Percentiles rank a stretch among this genome's conserved stretches.
Evolutionary conservation across 2,888 invertebrate species (phyloP).

Genomic region (Terebella lapidaria): DNA sequence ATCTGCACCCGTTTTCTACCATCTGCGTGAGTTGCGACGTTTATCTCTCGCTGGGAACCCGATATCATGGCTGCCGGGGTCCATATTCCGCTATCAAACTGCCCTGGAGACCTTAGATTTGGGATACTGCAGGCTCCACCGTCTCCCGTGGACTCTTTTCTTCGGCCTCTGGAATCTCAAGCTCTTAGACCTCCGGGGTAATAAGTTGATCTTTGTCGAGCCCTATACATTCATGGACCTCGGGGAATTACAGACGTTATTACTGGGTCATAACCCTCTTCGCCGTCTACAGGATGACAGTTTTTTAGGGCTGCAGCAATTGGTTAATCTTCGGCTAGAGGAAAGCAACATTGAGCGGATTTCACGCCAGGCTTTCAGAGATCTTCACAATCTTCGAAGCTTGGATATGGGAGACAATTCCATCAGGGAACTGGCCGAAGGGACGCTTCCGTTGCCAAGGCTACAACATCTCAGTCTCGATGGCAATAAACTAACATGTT

Average conservation of each 20-base stretch:
- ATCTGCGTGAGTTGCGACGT: conserved; percentile 16
- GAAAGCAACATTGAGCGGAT: conserved; percentile 20
- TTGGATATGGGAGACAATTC: conserved; percentile 23
- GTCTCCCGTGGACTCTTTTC: conserved; percentile 19
- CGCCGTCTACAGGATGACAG: conserved; percentile 14
- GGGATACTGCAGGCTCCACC: conserved; percentile 22
- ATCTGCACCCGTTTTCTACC: conserved; percentile 16
- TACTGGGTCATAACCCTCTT: conserved; percentile 24
- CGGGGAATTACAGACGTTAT: conserved; percentile 14
- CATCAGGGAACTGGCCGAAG: conserved; percentile 12
- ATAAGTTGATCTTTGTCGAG: conserved; percentile 19
- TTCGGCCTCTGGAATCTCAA: conserved; percentile 25
- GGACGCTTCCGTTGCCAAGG: conserved; percentile 20
- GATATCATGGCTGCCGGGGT: conserved; percentile 13
- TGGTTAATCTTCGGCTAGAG: conserved; percentile 18
- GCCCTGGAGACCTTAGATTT: conserved; percentile 21
- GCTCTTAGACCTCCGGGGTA: conserved; percentile 24
- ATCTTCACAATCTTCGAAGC: conserved; percentile 9
- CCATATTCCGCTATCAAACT: conserved; percentile 22
- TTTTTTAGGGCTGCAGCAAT: conserved; percentile 20
- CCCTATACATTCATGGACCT: conserved; percentile 21
- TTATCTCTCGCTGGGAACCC: conserved; percentile 25
- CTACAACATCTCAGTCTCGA: conserved; percentile 22
- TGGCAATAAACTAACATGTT: conserved; percentile 21
- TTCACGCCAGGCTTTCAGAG: conserved; percentile 17